phyloP scores from a whole-genome alignment of 2,888 invertebrate genomes.

The Leucophenga montana region DNA sequence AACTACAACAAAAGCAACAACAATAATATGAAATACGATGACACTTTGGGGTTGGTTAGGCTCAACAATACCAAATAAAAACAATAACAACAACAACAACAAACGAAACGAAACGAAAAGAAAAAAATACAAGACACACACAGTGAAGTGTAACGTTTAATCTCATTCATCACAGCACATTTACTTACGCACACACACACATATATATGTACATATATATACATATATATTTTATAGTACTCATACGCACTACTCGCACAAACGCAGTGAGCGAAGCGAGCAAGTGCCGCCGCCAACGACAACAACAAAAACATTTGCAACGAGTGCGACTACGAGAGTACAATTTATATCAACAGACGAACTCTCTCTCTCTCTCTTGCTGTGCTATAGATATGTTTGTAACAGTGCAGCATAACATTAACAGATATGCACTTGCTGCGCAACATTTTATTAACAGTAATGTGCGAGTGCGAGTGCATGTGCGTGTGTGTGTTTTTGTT shows the following conservation, averaged over 20 bases:
- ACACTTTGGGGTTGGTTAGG: neutral
- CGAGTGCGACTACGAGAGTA: neutral
- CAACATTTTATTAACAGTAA: neutral
- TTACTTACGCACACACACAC: conserved; percentile 24
- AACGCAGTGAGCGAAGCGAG: neutral
- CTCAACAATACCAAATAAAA: conserved; percentile 4
- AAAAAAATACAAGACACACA: neutral
- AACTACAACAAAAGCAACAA: conserved; percentile 31
- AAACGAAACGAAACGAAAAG: neutral
- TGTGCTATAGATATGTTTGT: neutral
- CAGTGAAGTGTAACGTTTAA: conserved; percentile 53
- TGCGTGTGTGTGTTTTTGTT: neutral
- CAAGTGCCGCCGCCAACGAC: neutral
- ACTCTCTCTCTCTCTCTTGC: neutral
- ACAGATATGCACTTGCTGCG: neutral
- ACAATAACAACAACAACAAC: neutral
- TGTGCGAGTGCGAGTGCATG: too few species aligned
- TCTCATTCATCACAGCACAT: conserved; percentile 67
- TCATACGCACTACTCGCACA: conserved; percentile 20
- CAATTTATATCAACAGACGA: neutral
- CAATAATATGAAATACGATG: conserved; percentile 44
- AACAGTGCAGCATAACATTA: neutral
- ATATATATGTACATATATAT: too few species aligned
- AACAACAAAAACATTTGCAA: neutral
- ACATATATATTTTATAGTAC: conserved; percentile 12